A percentile compares a stretch with the other conserved stretches of the same genome.
These are phyloP conservation scores for Tenthredo amoena DNA, from an alignment of 2,888 invertebrate genomes.

Conservation along the genomic window DNA sequence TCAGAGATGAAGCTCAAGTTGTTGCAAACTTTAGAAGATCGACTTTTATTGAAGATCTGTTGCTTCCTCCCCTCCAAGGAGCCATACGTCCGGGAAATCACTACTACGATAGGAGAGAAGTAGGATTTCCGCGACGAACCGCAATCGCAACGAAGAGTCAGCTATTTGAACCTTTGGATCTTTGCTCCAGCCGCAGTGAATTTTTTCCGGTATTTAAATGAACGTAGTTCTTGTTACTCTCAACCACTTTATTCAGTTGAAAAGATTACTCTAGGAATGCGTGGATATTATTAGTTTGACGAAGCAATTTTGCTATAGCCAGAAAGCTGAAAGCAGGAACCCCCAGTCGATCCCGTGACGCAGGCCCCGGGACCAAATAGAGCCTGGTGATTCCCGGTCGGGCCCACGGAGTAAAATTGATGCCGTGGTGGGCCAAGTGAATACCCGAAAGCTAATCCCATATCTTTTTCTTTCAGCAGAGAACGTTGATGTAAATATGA, in stretches of 20 bases:
- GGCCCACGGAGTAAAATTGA: background rate
- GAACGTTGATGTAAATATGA: background rate
- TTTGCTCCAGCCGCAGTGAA: background rate
- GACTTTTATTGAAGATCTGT: slow-evolving; percentile 17
- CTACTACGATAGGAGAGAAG: background rate
- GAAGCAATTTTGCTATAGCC: background rate
- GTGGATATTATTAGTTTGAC: slow-evolving; percentile 19
- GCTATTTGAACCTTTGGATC: background rate
- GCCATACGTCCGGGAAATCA: background rate
- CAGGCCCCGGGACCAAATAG: background rate
- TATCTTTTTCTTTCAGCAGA: background rate
- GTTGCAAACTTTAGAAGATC: background rate
- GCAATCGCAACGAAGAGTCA: background rate
- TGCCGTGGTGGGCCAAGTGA: background rate
- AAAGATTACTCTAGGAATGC: background rate
- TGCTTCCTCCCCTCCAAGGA: background rate
- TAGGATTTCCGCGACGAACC: background rate
- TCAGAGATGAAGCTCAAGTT: background rate
- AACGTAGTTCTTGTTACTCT: background rate
- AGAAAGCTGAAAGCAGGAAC: background rate
- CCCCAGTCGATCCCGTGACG: background rate
- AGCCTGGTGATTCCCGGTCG: background rate
- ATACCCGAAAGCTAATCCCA: background rate
- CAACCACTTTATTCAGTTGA: background rate
- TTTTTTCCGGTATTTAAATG: background rate